phyloP scores from a whole-genome alignment of 2,797 vertebrate genomes.

The Eupleurogrammus muticus region DNA sequence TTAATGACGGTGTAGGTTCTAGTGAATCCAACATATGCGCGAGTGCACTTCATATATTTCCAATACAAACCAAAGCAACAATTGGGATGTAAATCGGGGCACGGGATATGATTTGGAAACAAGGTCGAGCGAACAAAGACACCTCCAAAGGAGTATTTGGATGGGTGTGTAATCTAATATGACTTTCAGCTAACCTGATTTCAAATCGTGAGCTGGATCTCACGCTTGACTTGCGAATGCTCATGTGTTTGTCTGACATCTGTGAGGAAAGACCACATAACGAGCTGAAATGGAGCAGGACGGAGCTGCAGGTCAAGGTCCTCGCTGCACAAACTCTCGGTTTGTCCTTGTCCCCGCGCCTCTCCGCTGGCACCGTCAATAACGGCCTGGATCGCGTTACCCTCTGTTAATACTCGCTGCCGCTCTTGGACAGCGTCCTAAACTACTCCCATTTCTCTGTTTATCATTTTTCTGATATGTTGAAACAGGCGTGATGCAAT shows the following conservation, averaged over 20 bases:
- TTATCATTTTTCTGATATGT: slow-evolving; percentile 80
- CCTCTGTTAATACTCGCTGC: slow-evolving; percentile 71
- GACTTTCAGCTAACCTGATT: slow-evolving; percentile 27
- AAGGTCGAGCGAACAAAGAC: slow-evolving; percentile 36
- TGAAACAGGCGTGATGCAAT: slow-evolving; percentile 81
- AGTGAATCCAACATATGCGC: slow-evolving; percentile 10
- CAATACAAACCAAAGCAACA: slow-evolving; percentile 19
- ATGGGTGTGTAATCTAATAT: slow-evolving; percentile 21
- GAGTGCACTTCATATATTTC: slow-evolving; percentile 22
- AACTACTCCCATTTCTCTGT: slow-evolving; percentile 77
- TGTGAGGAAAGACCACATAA: slow-evolving; percentile 22
- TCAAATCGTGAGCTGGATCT: slow-evolving; percentile 22
- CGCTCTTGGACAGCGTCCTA: slow-evolving; percentile 74
- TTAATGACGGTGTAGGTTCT: slow-evolving; percentile 13
- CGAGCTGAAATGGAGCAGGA: slow-evolving; percentile 21
- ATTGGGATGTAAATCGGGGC: slow-evolving; percentile 18
- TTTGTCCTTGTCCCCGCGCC: slow-evolving; percentile 71
- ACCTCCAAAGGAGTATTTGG: slow-evolving; percentile 6
- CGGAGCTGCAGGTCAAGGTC: slow-evolving; percentile 41
- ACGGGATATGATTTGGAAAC: slow-evolving; percentile 11
- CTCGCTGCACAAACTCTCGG: slow-evolving; percentile 47
- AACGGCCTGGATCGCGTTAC: slow-evolving; percentile 71
- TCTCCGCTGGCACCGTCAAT: slow-evolving; percentile 68
- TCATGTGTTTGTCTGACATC: slow-evolving; percentile 34
- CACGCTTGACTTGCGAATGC: slow-evolving; percentile 6